Base-by-base conservation (phyloP, 2,888 invertebrate genomes). In the Malacosoma neustria region DNA sequence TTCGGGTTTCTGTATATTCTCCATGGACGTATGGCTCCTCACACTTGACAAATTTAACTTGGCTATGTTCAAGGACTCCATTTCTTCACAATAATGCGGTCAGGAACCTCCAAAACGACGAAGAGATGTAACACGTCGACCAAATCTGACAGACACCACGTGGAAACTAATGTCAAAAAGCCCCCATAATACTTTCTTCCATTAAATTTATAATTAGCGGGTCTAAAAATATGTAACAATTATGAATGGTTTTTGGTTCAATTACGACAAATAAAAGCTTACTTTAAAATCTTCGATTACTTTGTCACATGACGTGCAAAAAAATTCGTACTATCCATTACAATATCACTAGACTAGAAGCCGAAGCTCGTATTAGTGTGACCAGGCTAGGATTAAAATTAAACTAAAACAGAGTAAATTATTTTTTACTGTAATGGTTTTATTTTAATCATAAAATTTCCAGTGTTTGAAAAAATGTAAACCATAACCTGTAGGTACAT, bases 1-100 rank as follows among this genome's bases (percentile, higher is more conserved):
- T 38, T 72, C 71, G 33, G 61, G 51, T 49, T 69, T 74, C 34
- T 59, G 44, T 31, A 49, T 54, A 43, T 57, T 69, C 29, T 79
- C 70, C 35, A 55, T 60, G 12, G 70, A 58, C 36, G 56, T 51
- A 39, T 64, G 69, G 53, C 64, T 74, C 45, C 72, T 61, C 3
- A 76, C 74, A 55, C 76, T 79, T 37, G 74, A 75, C 42, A 84
- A 60, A 52, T 82, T 77, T 14, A 82, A 64, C 50, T 74, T 73
- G 34, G 81, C 77, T 69, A 82, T 80, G 51, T 84, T 80, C 49
- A 82, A 64, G 51, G 81, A 71, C 61, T 81, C 84, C 81, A 82
- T 84, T 55, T 56, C 55, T 50, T 54, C 44, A 35, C 40, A 41
- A 45, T 45, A 60, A 57, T 53, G 49, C 51, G 43, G 46, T 52